phyloP scores from a whole-genome alignment of 2,113 vertebrate genomes.

The Pachyramphus minor region DNA sequence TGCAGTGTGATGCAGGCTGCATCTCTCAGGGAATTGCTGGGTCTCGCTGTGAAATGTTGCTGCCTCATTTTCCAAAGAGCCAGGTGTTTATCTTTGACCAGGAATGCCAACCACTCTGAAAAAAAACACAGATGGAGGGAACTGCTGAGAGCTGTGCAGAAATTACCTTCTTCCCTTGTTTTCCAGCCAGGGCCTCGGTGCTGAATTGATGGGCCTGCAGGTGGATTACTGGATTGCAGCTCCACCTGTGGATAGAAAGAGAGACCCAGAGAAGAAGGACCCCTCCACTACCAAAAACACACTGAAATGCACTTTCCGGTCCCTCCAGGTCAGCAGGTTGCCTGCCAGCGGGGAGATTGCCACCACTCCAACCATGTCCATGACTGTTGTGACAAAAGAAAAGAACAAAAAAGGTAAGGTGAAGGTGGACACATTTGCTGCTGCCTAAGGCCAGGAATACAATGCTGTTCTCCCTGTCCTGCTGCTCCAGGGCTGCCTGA shows the following conservation, averaged over 20 bases:
- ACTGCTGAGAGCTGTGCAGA: background rate
- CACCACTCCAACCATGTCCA: slow-evolving; percentile 88
- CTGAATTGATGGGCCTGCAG: slow-evolving; percentile 95
- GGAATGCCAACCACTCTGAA: background rate
- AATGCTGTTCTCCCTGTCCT: background rate
- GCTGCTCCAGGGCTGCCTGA: background rate
- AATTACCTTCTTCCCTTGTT: slow-evolving; percentile 2
- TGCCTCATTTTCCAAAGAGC: background rate
- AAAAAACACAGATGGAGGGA: background rate
- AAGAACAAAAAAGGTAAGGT: slow-evolving; percentile 94
- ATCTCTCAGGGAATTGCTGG: background rate
- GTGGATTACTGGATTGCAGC: slow-evolving; percentile 96
- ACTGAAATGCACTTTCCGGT: slow-evolving; percentile 98
- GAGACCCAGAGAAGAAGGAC: slow-evolving; percentile 90
- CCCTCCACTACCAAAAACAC: slow-evolving; percentile 88
- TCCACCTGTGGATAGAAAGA: slow-evolving; percentile 81
- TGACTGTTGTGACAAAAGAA: slow-evolving; percentile 97
- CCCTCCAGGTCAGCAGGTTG: slow-evolving; percentile 97
- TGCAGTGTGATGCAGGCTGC: background rate
- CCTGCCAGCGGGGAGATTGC: slow-evolving; percentile 80
- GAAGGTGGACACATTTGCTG: background rate
- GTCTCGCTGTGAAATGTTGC: background rate
- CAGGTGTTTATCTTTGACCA: background rate
- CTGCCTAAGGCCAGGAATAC: background rate
- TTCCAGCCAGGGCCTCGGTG: slow-evolving; percentile 69